These are phyloP conservation scores for Muntiacus reevesi DNA, from an alignment of 2,113 vertebrate genomes.

Conservation along the genomic window DNA sequence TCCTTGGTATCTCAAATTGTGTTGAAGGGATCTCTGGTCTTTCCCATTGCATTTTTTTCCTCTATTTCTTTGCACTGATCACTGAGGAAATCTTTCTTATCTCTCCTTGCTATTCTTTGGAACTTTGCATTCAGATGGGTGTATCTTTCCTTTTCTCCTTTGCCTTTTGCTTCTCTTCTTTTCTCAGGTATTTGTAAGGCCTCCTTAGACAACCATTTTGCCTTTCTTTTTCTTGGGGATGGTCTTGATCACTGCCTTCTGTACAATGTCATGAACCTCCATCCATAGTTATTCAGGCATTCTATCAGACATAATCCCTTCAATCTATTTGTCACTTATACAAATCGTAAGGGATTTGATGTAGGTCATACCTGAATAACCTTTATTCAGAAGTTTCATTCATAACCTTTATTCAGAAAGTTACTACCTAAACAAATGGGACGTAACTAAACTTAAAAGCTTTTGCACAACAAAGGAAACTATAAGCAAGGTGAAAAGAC, in stretches of 20 bases:
- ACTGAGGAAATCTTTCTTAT: not conserved
- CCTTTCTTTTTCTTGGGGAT: not conserved
- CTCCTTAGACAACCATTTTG: not conserved
- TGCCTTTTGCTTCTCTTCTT: not conserved
- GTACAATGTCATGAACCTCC: not conserved
- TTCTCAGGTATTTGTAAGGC: not conserved
- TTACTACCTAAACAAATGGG: not conserved
- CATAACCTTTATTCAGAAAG: not conserved
- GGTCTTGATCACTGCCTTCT: not conserved
- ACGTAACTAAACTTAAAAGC: too few relatives aligned
- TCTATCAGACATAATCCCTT: not conserved
- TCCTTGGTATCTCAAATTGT: not conserved
- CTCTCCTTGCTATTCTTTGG: not conserved
- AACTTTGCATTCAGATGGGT: not conserved
- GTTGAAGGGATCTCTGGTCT: not conserved
- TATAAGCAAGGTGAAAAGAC: too few relatives aligned
- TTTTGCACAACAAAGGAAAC: too few relatives aligned
- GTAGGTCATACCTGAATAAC: not conserved
- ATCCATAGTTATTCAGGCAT: not conserved
- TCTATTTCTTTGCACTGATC: not conserved
- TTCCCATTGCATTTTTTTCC: not conserved
- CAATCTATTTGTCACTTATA: not conserved
- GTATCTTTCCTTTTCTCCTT: not conserved
- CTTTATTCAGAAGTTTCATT: not conserved
- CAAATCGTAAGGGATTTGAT: not conserved